Evolutionary conservation across 2,797 vertebrate species (phyloP), one percentile per base, ranked within the genome.

Genomic region (Catamblyrhynchus diadema): DNA sequence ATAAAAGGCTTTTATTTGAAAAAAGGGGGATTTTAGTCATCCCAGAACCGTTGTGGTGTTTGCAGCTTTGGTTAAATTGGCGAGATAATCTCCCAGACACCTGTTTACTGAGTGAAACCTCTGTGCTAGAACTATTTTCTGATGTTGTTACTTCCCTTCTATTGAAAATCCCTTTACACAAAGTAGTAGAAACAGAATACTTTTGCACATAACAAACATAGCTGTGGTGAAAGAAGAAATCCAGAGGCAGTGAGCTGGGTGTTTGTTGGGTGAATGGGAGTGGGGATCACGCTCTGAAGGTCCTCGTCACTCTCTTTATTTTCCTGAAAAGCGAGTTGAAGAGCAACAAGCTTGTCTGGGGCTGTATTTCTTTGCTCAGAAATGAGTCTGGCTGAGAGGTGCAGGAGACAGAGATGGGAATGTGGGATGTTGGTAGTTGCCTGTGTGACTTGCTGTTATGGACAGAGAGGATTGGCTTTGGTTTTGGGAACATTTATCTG

Each of bases 51-150:
- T 77, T 82, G 57, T 95, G 88, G 73, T 93, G 59, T 92, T 92
- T 78, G 75, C 91, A 93, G 94, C 92, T 94, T 80, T 87, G 87
- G 87, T 94, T 94, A 95, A 97, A 83, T 95, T 95, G 91, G 88
- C 0, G 19, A 94, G 83, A 90, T 95, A 96, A 96, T 96, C 96
- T 93, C 74, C n/a, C 27, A 47, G 92, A 71, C 86, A 86, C 81
- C 74, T 95, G 84, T 70, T 93, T 86, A 86, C 78, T 9, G 67
- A 77, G 89, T 59, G 92, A 96, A 91, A 79, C 67, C 80, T 85
- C 91, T 2, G 1, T 61, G 47, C 65, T 15, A n/a, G 62, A 77
- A 74, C 78, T 73, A 12, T 94, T 91, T 89, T 78, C 91, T 85
- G 81, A 59, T 2, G 8, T 39, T 70, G 70, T 80, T 82, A 23